These are phyloP conservation scores for Fragum fragum DNA, from an alignment of 2,888 invertebrate genomes.

Conservation along the genomic window DNA sequence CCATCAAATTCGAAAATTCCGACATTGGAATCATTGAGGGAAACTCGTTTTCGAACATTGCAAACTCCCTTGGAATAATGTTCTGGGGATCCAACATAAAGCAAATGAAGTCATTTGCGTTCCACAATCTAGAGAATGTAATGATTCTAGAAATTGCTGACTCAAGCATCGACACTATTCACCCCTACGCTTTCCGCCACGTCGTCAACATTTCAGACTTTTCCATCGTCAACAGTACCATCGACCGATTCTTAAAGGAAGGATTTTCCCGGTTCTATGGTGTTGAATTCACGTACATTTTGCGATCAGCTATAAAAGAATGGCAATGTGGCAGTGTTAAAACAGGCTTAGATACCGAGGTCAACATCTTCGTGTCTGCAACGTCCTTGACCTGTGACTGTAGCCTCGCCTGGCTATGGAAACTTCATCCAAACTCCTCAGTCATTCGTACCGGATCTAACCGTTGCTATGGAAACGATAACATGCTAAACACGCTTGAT, in stretches of 20 bases:
- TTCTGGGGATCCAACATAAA: constrained; percentile 32
- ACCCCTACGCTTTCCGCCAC: constrained; percentile 42
- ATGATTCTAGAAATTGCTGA: constrained; percentile 22
- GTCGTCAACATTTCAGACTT: constrained; percentile 38
- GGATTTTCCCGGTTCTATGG: constrained; percentile 38
- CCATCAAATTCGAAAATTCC: constrained; percentile 39
- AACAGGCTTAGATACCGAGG: constrained; percentile 1
- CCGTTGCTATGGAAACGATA: constrained; percentile 20
- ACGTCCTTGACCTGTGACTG: constrained; percentile 49
- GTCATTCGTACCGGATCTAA: constrained; percentile 32
- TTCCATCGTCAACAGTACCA: constrained; percentile 9
- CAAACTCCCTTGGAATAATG: constrained; percentile 35
- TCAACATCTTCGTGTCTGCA: constrained; percentile 15
- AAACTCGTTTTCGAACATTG: constrained; percentile 60
- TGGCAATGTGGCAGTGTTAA: constrained; percentile 59
- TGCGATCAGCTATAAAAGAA: constrained; percentile 30
- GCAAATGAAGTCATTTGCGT: constrained; percentile 49
- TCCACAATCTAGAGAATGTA: constrained; percentile 44
- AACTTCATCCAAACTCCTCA: constrained; percentile 26
- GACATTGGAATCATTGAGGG: constrained; percentile 44
- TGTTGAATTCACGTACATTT: constrained; percentile 23
- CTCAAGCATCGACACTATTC: constrained; percentile 38
- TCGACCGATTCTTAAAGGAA: constrained; percentile 39
- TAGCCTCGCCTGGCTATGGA: constrained; percentile 49
- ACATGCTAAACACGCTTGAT: neutral